Evolutionary conservation across 2,888 invertebrate genomes (phyloP), one percentile per base, ranked within the genome.

Genomic region (Drepanosiphum platanoidis): DNA sequence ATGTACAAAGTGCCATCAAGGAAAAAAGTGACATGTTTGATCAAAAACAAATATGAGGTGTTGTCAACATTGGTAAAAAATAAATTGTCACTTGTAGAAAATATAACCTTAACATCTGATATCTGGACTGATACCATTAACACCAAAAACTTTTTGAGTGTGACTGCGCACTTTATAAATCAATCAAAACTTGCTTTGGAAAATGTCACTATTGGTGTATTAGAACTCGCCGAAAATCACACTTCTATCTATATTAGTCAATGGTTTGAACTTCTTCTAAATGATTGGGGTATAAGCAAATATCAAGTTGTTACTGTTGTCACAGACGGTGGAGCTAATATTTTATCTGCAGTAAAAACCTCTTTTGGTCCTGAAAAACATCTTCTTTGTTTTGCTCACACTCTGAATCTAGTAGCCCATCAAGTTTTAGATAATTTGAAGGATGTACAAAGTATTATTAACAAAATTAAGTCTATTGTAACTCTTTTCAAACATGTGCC

Each of bases 71-170:
- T n/a, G n/a, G n/a, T 75, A 8, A 75, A 75, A 75, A n/a, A n/a
- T 58, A 75, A 75, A 58, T 34, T 75, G 11, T 75, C 75, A n/a
- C 0, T n/a, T 0, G 34, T 58, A 3, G 34, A 75, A 58, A n/a
- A 4, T 58, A 36, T 75, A 0, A 75, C 75, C 2, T 13, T 75
- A 22, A 75, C 58, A 1, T 11, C 58, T 2, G 46, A 74, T 52
- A 74, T 74, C 0, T 75, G 75, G 58, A 58, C 75, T 2, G 58
- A 75, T 34, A n/a, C 15, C 1, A 58, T 75, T 4, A 75, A 75
- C n/a, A 58, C 58, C 3, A 75, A 52, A 32, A 74, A 22, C 32
- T 74, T 13, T 52, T 30, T 74, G 15, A 30, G 72, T 27, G 46
- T 52, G 30, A 74, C 72, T 9, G 46, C 1, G 1, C 72, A 74